phyloP scores from a whole-genome alignment of 2,888 invertebrate genomes.

The Nymphalis c-album region DNA sequence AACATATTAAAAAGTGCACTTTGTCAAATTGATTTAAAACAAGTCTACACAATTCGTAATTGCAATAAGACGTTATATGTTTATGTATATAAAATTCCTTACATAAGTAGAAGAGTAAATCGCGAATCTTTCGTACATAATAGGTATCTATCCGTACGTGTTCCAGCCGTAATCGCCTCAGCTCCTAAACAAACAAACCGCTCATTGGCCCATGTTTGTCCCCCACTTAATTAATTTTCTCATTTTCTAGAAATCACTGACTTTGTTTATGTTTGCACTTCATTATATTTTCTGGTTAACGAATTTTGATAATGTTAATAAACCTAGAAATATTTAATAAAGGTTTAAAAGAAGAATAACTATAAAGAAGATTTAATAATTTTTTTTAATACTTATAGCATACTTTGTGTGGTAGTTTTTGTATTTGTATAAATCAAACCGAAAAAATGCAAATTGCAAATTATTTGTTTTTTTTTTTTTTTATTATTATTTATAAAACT shows the following conservation, averaged over 20 bases:
- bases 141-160: constrained; percentile 12
- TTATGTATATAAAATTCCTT: background rate
- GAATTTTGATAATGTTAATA: too few species aligned
- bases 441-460: too few species aligned
- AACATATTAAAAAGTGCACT: too few species aligned
- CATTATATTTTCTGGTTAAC: too few species aligned
- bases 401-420: too few species aligned
- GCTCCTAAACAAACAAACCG: constrained; percentile 67
- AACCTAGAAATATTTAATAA: too few species aligned
- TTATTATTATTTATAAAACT: constrained; percentile 8
- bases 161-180: constrained; percentile 38
- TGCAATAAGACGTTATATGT: background rate
- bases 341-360: too few species aligned
- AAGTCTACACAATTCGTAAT: too few species aligned
- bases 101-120: background rate
- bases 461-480: background rate
- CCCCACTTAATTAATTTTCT: constrained; percentile 76
- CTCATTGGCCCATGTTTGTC: constrained; percentile 62
- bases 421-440: too few species aligned
- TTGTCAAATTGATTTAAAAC: too few species aligned
- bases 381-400: too few species aligned
- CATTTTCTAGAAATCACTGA: constrained; percentile 58
- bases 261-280: constrained; percentile 6
- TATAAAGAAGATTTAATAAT: too few species aligned
- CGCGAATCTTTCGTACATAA: constrained; percentile 33